Base-by-base conservation (phyloP, 1,140 invertebrate species). In the Hyphantria cunea region DNA sequence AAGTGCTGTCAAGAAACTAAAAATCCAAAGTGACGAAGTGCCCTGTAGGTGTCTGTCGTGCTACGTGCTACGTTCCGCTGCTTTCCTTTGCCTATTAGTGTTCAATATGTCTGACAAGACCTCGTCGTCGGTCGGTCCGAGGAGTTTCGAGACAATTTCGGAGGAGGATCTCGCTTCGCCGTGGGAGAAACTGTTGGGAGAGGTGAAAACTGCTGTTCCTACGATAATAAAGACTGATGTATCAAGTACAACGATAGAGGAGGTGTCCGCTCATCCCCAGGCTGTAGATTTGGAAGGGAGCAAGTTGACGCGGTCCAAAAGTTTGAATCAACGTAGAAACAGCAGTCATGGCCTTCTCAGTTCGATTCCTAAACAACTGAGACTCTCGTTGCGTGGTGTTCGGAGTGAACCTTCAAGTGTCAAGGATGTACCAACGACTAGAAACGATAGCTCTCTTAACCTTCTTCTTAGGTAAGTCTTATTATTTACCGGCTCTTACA, bases 1-100 rank as follows among this genome's bases (percentile, higher is more conserved):
- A 90, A 90, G 88, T 90, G 88, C 75, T 90, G 84, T 82, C 88
- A 90, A 90, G 86, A 86, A 90, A 89, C 86, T 90, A 89, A 89
- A 86, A 90, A 90, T 78, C 88, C 88, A 80, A 89, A 90, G 88
- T 90, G 88, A 90, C 86, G 78, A 86, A 86, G 86, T 87, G 80
- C 68, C 74, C 70, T 76, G 70, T 80, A 76, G 81, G 82, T 84
- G 84, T 90, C 84, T 80, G 84, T 87, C 76, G 72, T 58, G 55
- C 45, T 58, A 39, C 42, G 61, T 80, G 80, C 79, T 86, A 76
- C 84, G 86, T 89, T 89, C 84, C 85, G 72, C 80, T 78, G 60
- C 69, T 68, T 64, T 54, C 47, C 54, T 45, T 53, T 65, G 48
- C 64, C 61, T 50, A 44, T 53, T 78, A 73, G 70, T 72, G 56